Base-by-base conservation (phyloP, 2,888 invertebrate species). In the Eupithecia insigniata region DNA sequence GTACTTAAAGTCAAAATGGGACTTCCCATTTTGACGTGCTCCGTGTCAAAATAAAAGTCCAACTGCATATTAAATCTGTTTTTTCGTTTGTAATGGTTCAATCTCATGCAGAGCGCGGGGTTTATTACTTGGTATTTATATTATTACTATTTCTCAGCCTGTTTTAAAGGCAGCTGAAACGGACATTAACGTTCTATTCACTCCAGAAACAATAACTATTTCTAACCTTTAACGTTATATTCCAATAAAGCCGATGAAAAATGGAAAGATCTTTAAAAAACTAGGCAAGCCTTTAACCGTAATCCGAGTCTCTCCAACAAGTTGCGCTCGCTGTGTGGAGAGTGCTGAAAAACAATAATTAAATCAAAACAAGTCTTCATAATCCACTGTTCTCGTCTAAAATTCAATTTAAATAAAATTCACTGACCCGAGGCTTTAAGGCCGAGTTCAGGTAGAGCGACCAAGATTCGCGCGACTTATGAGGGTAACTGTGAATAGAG, bases 351-450 rank as follows among this genome's bases (percentile, higher is more conserved):
- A 70, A 70, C 16, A 70, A 70, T 67, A 67, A 67, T 68, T 65
- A 66, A 68, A 71, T 55, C 55, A 71, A 69, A 74, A 69, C 71
- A 67, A 62, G 55, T 61, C 74, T 69, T 68, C 71, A 67, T 74
- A 74, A 74, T 71, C 74, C 74, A 62, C 32, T 64, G 71, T 71
- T 58, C 69, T 43, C 66, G 39, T 28, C 69, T 62, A n/a, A 67
- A 74, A 71, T 74, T 74, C 68, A 74, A 74, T 71, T 74, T 71
- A 64, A 69, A 74, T 74, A 69, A 74, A 69, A 71, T 46, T 66
- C 66, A 71, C 66, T 71, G 71, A 71, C 74, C 74, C 46, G 71
- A 69, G 61, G 61, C 16, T 26, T 66, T 46, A 69, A 69, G 61
- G 68, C 4, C 36, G 8, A 0, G 61, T 67, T 58, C 4, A 6